Base-by-base conservation (phyloP, 30 jellyfish, hydroid and myxozoan genomes). In the Cassiopea andromeda region DNA sequence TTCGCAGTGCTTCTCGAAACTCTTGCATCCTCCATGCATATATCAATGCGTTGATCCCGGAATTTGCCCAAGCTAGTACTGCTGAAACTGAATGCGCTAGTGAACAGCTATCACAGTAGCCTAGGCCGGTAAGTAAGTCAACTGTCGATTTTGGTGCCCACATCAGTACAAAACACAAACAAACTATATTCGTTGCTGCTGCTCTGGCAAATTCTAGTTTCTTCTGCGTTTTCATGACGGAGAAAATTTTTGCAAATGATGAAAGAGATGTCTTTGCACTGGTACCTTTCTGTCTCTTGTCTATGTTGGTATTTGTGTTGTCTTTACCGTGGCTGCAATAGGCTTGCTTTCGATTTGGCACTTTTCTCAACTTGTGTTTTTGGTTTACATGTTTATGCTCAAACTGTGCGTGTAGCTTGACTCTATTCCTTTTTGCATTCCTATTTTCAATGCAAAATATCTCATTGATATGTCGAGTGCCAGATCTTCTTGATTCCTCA, bases 11-110 rank as follows among this genome's bases (percentile, higher is more conserved):
- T 54, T 78, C 78, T 71, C 94, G 54, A 76, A 87, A 77, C 66
- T 87, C 94, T 19, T 72, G 87, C 94, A 78, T 87, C 70, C 94
- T 87, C 94, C 90, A 87, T 58, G 94, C 94, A 59, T 87, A 87
- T 13, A 87, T 78, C 81, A 87, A 58, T 18, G 94, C 94, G 57
- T 87, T 87, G 71, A 87, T 81, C 2, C 94, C 94, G 3, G 94
- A 87, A 58, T 87, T 87, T n/a, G 86, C 74, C 94, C 94, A 87
- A 19, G 94, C 94, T 16, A 87, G 19, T 48, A 87, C 94, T 2
- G 88, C 90, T 2, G 94, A 87, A 45, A 87, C 17, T 69, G 90
- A 66, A 45, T 87, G 87, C 18, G 90, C 90, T 17, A 70, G 48
- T 1, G 85, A 48, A 78, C 90, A 87, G 14, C 71, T 50, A 7